Evolutionary conservation across 2,888 invertebrate genomes (phyloP).

Genomic region (Eupithecia pulchellata): DNA sequence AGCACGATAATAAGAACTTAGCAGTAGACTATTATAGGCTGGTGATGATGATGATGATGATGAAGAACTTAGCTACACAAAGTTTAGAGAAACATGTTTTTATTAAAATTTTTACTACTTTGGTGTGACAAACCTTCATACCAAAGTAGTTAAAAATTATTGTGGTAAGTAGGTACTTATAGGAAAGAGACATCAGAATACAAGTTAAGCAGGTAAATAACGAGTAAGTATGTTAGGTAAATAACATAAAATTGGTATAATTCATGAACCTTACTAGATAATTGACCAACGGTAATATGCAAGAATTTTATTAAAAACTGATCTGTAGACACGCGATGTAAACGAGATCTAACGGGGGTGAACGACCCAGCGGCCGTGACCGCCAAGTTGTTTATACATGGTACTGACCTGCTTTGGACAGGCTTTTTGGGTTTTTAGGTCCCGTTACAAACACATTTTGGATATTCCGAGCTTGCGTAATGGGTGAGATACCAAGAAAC

Average conservation of each 20-base stretch:
- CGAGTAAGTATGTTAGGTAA: no score
- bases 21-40: no score
- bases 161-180: no score
- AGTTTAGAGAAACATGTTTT: neutral
- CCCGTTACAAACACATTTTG: slow-evolving; percentile 41
- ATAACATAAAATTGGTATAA: no score
- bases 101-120: neutral
- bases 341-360: slow-evolving; percentile 45
- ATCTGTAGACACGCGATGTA: slow-evolving; percentile 26
- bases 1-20: neutral
- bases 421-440: slow-evolving; percentile 47
- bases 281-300: neutral
- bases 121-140: neutral
- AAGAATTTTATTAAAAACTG: slow-evolving; percentile 13
- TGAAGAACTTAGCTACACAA: neutral
- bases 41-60: no score
- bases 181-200: no score
- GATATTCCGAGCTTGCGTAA: slow-evolving; percentile 29
- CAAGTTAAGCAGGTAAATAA: no score
- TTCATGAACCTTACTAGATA: neutral
- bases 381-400: slow-evolving; percentile 47
- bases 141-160: neutral
- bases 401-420: slow-evolving; percentile 47
- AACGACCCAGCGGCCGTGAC: slow-evolving; percentile 62
- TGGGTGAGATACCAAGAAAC: slow-evolving; percentile 6